Evolutionary conservation across 2,113 vertebrate genomes (phyloP), one percentile per base, ranked within the genome.

Genomic region (Thalassarche chlororhynchos): DNA sequence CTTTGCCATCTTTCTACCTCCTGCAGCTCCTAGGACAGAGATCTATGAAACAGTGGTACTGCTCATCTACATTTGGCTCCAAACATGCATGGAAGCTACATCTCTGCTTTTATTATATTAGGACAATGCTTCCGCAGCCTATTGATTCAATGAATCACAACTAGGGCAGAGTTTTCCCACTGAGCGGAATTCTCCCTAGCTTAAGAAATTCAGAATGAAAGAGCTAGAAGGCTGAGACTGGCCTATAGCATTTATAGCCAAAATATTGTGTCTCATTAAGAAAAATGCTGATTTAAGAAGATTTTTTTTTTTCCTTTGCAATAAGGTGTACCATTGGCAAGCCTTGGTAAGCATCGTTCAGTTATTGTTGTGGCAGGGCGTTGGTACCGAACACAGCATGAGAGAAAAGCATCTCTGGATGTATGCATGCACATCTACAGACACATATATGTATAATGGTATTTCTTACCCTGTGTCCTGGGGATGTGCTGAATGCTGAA

Each of bases 301-400:
- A 17, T 12, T 21, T 58, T 25, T 74, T 71, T 54, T 80, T 68
- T 70, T 7, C 10, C 32, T 79, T 77, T 54, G 5, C 32, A 34
- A 5, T 38, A 51, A 12, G 8, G 2, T 26, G 28, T 47, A 70
- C 13, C 34, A n/a, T 5, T 44, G 49, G 38, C 75, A 76, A 87
- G 17, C 29, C n/a, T 47, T 1, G 1, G 24, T 47, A 65, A 54
- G n/a, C 2, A 2, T n/a, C 1, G 0, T 38, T 71, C 61, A 28
- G 38, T 52, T 60, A 4, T 7, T 46, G 19, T 40, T 49, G 23
- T 69, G 57, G 65, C 31, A 79, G 36, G 8, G 28, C 2, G 1
- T 26, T 82, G 61, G 21, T 46, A 32, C 21, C 69, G 68, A 66
- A 54, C 0, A 0, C 15, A 68, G 32, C 3, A 2, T 14, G 28